Evolutionary conservation across 2,797 vertebrate species (phyloP).

Genomic region (Sorex maritimensis): DNA sequence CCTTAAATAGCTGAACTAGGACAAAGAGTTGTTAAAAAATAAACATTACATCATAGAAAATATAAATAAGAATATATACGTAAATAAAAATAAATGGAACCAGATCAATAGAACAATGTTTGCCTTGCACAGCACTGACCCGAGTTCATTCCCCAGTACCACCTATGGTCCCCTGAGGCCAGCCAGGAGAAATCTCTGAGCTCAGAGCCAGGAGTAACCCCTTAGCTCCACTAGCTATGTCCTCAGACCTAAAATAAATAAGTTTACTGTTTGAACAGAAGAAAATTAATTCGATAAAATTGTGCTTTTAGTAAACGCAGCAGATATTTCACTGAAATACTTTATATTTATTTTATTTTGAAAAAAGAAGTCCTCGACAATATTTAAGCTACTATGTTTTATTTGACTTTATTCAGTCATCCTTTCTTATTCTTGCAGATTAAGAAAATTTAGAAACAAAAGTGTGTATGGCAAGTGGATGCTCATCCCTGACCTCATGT

Average conservation of each 20-base stretch:
- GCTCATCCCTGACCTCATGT: background rate
- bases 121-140: too few relatives aligned
- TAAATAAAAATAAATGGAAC: too few relatives aligned
- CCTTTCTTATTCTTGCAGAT: background rate
- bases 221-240: too few relatives aligned
- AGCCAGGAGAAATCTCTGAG: too few relatives aligned
- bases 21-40: conserved; percentile 23
- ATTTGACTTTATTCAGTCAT: background rate
- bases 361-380: background rate
- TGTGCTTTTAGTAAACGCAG: background rate
- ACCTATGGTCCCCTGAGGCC: too few relatives aligned
- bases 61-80: background rate
- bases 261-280: background rate
- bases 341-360: background rate
- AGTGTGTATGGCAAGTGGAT: background rate
- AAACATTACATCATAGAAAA: conserved; percentile 33
- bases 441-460: background rate
- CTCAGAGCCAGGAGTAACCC: too few relatives aligned
- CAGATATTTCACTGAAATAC: conserved; percentile 8
- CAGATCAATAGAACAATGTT: too few relatives aligned
- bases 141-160: too few relatives aligned
- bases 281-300: background rate
- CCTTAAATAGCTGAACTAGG: conserved; percentile 3
- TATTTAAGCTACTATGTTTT: background rate
- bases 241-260: background rate